phyloP scores from a whole-genome alignment of 1,140 invertebrate species.

The Lethrus apterus region DNA sequence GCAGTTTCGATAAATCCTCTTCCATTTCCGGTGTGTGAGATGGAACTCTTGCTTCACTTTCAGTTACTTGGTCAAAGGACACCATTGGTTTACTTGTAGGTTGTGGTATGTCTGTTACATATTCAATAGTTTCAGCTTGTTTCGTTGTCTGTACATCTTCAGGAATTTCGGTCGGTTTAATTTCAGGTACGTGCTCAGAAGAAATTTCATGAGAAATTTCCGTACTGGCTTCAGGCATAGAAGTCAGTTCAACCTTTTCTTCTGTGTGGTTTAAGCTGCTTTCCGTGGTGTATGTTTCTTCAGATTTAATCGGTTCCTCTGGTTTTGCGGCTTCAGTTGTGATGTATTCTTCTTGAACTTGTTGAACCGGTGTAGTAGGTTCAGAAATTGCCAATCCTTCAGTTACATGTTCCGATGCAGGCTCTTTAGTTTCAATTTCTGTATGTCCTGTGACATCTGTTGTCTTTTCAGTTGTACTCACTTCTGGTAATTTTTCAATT shows the following conservation, averaged over 20 bases:
- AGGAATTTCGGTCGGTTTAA: slow-evolving; percentile 36
- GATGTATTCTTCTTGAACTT: slow-evolving; percentile 2
- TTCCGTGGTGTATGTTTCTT: neutral
- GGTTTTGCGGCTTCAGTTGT: slow-evolving; percentile 13
- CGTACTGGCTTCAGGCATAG: neutral
- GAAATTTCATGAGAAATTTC: neutral
- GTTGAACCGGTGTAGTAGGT: slow-evolving; percentile 5
- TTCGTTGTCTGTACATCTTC: slow-evolving; percentile 2
- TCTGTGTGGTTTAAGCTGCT: neutral
- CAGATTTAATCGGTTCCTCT: slow-evolving; percentile 14
- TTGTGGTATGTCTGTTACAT: slow-evolving; percentile 4
- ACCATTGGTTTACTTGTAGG: slow-evolving; percentile 12
- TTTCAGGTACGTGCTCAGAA: slow-evolving; percentile 21
- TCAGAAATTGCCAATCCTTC: slow-evolving; percentile 12
- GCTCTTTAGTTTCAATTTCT: slow-evolving; percentile 20
- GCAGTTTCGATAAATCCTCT: neutral
- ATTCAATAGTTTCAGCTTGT: slow-evolving; percentile 10
- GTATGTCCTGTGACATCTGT: slow-evolving; percentile 12
- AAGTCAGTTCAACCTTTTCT: neutral
- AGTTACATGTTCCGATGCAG: slow-evolving; percentile 13
- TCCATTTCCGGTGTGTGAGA: slow-evolving; percentile 16
- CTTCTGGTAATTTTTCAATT: slow-evolving; percentile 1
- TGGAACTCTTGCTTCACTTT: slow-evolving; percentile 5
- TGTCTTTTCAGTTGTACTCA: slow-evolving; percentile 15
- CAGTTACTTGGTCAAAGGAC: slow-evolving; percentile 11